These are phyloP conservation scores for Drosophila orosa DNA, from an alignment of 1,140 invertebrate species.

Conservation along the genomic window DNA sequence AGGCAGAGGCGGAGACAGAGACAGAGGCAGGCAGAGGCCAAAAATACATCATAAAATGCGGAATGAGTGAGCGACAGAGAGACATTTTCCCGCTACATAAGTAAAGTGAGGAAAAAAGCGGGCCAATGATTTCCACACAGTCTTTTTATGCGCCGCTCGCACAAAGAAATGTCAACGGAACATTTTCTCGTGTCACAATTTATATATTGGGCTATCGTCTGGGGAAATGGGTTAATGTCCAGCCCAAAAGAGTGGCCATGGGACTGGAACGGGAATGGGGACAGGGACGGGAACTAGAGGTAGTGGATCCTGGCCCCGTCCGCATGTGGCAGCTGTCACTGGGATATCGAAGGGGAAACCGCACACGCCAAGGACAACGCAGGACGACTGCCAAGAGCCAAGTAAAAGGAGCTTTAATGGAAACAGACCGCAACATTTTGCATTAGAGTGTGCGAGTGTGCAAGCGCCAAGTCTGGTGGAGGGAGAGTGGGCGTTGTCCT, in stretches of 20 bases:
- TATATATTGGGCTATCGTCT: slow-evolving; percentile 41
- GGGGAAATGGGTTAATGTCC: slow-evolving; percentile 73
- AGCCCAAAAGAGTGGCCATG: slow-evolving; percentile 53
- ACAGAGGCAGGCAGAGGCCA: slow-evolving; percentile 47
- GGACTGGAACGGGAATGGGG: slow-evolving; percentile 10
- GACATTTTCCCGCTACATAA: slow-evolving; percentile 37
- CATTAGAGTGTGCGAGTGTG: slow-evolving; percentile 47
- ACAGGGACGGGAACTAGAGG: neutral
- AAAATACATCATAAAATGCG: slow-evolving; percentile 55
- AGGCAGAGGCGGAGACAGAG: too few relatives aligned
- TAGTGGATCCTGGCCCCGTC: slow-evolving; percentile 9
- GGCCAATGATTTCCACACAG: slow-evolving; percentile 55
- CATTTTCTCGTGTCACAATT: slow-evolving; percentile 48
- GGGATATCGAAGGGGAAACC: slow-evolving; percentile 66
- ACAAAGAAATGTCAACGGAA: slow-evolving; percentile 64
- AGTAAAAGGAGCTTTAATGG: slow-evolving; percentile 46
- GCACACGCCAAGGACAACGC: slow-evolving; percentile 54
- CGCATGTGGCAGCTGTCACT: slow-evolving; percentile 51
- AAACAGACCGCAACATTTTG: slow-evolving; percentile 80
- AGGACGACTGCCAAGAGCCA: slow-evolving; percentile 62
- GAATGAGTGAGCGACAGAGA: slow-evolving; percentile 9
- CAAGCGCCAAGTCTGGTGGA: slow-evolving; percentile 1
- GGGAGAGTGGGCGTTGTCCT: slow-evolving; percentile 20
- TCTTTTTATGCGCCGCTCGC: slow-evolving; percentile 33
- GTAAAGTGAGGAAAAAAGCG: slow-evolving; percentile 41